A percentile compares a stretch with the other conserved stretches of the same genome.
These are phyloP conservation scores for Conistra vaccinii DNA, from an alignment of 2,888 invertebrate genomes.

Conservation along the genomic window DNA sequence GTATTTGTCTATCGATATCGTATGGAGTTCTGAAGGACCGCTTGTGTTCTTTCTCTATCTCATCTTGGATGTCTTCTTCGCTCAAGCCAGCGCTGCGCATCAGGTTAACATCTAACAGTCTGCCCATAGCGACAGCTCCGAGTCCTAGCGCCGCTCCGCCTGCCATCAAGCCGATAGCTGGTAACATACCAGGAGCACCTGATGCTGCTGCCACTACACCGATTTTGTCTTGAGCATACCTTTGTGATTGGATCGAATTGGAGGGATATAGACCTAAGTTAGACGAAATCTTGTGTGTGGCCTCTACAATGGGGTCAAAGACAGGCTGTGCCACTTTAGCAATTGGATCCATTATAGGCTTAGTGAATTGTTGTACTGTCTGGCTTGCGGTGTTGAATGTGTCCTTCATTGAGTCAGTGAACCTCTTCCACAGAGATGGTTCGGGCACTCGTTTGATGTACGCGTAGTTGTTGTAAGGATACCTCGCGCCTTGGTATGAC, in stretches of 20 bases:
- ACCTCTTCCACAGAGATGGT: constrained; percentile 93
- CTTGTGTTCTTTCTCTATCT: constrained; percentile 90
- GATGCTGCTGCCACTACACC: constrained; percentile 90
- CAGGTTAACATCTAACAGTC: constrained; percentile 92
- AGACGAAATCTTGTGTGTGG: constrained; percentile 94
- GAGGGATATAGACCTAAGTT: constrained; percentile 92
- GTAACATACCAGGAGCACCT: constrained; percentile 92
- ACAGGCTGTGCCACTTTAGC: constrained; percentile 92
- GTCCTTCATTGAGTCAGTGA: constrained; percentile 93
- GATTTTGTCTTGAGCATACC: constrained; percentile 91
- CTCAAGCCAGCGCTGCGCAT: constrained; percentile 89
- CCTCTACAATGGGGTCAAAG: constrained; percentile 94
- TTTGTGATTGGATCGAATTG: constrained; percentile 85
- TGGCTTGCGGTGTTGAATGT: constrained; percentile 93
- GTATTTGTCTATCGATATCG: constrained; percentile 85
- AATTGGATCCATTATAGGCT: constrained; percentile 91
- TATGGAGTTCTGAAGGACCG: constrained; percentile 87
- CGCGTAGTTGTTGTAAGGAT: constrained; percentile 92
- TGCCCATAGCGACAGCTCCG: constrained; percentile 95
- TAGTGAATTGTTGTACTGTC: constrained; percentile 92
- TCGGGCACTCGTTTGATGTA: constrained; percentile 90
- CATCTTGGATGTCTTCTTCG: constrained; percentile 83
- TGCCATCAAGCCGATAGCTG: constrained; percentile 94
- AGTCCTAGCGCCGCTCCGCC: constrained; percentile 95
- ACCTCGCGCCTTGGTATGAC: constrained; percentile 77